phyloP scores from a whole-genome alignment of 2,888 invertebrate species.

The Notodonta ziczac region DNA sequence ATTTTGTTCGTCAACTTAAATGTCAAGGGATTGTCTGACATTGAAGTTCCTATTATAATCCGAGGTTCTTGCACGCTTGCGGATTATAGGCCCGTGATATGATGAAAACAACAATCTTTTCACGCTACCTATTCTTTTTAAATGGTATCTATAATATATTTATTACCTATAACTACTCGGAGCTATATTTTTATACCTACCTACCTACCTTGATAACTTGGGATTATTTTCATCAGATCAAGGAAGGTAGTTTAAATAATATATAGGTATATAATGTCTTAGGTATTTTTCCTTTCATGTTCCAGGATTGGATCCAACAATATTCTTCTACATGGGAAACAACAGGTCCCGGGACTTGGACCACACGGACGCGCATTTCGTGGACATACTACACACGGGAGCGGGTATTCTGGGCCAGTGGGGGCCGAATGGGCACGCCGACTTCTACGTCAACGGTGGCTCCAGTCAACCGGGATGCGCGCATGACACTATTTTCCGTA shows the following conservation, averaged over 20 bases:
- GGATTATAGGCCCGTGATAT: background rate
- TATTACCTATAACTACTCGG: too few relatives aligned
- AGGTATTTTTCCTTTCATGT: background rate
- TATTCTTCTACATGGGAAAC: conserved; percentile 92
- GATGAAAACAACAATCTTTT: background rate
- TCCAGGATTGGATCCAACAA: conserved; percentile 93
- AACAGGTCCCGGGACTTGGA: conserved; percentile 93
- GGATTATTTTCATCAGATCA: too few relatives aligned
- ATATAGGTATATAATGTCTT: too few relatives aligned
- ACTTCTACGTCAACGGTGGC: conserved; percentile 95
- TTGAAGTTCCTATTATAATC: conserved; percentile 14
- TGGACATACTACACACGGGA: conserved; percentile 92
- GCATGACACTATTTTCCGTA: conserved; percentile 92
- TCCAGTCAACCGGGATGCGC: conserved; percentile 95
- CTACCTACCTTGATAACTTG: too few relatives aligned
- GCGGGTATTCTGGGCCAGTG: conserved; percentile 95
- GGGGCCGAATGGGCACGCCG: conserved; percentile 95
- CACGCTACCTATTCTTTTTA: background rate
- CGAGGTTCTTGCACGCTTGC: background rate
- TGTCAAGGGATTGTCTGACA: conserved; percentile 23
- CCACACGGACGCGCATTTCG: conserved; percentile 91
- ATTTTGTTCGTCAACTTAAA: background rate
- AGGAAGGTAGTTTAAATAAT: too few relatives aligned
- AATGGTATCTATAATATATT: too few relatives aligned
- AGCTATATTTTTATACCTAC: too few relatives aligned